phyloP scores from a whole-genome alignment of 2,888 invertebrate genomes.

The Dinocampus coccinellae region DNA sequence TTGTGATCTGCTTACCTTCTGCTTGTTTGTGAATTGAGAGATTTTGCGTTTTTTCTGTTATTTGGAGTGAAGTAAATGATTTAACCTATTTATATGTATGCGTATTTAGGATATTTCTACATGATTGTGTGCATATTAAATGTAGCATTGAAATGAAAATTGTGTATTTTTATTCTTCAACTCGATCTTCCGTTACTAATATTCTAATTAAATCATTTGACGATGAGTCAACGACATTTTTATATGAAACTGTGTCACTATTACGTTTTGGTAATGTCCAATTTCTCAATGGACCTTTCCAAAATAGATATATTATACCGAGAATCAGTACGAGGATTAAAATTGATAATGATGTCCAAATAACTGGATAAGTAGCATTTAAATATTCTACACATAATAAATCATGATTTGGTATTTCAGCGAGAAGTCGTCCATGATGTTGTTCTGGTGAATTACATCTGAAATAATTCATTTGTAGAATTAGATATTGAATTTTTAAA shows the following conservation, averaged over 20 bases:
- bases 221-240: slow-evolving; percentile 61
- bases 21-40: background rate
- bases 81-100: background rate
- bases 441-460: slow-evolving; percentile 71
- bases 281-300: slow-evolving; percentile 53
- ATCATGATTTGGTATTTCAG: slow-evolving; percentile 69
- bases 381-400: slow-evolving; percentile 66
- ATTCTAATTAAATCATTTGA: slow-evolving; percentile 64
- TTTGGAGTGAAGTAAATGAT: background rate
- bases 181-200: slow-evolving; percentile 56
- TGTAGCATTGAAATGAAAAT: background rate
- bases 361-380: slow-evolving; percentile 48
- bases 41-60: background rate
- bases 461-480: slow-evolving; percentile 47
- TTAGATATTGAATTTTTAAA: too few relatives aligned
- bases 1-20: background rate
- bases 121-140: background rate
- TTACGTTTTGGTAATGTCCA: slow-evolving; percentile 59
- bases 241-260: slow-evolving; percentile 62
- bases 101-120: background rate
- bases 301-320: slow-evolving; percentile 50
- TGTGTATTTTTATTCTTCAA: slow-evolving; percentile 52
- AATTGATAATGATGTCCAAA: slow-evolving; percentile 56
- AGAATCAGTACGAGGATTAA: slow-evolving; percentile 49
- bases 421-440: slow-evolving; percentile 69